A percentile compares a stretch with the other conserved stretches of the same genome.
These are phyloP conservation scores for Lamprotornis superbus DNA, from an alignment of 2,113 vertebrate species.

Conservation along the genomic window DNA sequence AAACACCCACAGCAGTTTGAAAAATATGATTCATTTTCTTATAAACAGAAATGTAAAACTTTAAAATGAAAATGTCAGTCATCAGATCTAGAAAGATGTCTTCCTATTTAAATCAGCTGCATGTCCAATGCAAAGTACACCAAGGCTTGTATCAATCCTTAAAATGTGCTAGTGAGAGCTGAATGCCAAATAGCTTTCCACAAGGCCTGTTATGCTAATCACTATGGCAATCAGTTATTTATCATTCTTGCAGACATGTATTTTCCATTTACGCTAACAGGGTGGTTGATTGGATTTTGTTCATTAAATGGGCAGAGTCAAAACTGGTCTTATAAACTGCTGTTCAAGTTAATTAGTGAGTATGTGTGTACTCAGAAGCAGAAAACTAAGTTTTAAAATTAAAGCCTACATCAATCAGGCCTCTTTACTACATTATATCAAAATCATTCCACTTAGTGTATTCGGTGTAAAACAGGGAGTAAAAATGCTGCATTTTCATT, in stretches of 20 bases:
- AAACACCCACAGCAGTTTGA: not conserved
- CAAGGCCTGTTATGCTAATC: conserved; percentile 43
- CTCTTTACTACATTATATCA: conserved; percentile 19
- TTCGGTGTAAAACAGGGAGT: not conserved
- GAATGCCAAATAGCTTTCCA: conserved; percentile 52
- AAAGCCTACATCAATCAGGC: conserved; percentile 41
- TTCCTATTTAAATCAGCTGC: conserved; percentile 6
- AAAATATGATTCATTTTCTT: conserved; percentile 35
- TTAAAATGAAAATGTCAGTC: conserved; percentile 19
- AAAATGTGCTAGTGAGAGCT: not conserved
- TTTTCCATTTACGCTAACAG: conserved; percentile 71
- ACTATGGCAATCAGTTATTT: conserved; percentile 60
- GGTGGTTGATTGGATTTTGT: conserved; percentile 71
- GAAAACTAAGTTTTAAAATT: conserved; percentile 59
- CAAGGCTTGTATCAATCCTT: conserved; percentile 8
- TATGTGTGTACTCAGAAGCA: conserved; percentile 32
- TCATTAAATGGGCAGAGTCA: conserved; percentile 70
- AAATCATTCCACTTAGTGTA: conserved; percentile 24
- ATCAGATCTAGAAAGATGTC: not conserved
- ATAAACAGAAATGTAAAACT: not conserved
- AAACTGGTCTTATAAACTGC: conserved; percentile 63
- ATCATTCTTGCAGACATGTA: conserved; percentile 61
- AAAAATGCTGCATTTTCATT: conserved; percentile 37
- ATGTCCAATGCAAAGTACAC: not conserved
- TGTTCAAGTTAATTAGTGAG: conserved; percentile 65